Base-by-base conservation (phyloP, 1,140 invertebrate species). In the Diorhabda carinulata region DNA sequence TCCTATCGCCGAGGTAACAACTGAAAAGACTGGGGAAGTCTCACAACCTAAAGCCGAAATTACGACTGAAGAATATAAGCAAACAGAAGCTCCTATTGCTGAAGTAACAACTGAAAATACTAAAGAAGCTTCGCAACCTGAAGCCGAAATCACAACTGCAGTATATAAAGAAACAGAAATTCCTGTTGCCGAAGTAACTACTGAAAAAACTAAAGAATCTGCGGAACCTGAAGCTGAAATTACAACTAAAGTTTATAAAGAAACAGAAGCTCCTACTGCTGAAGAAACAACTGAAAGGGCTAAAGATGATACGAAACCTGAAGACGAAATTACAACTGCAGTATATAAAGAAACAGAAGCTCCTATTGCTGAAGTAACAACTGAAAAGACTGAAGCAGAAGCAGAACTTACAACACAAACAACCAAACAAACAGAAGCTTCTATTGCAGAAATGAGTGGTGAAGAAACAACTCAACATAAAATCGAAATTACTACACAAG, bases 391-490 rank as follows among this genome's bases (percentile, higher is more conserved):
- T 41, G 58, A 10, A 40, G 10, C 42, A 68, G 66, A 44, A 68
- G 58, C 62, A 10, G 59, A 62, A 62, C 4, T 42, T 43, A 9
- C 43, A 7, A 72, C 72, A 9, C 72, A 76, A 61, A 52, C 59
- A 56, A 60, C 69, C 2, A 42, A 69, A 42, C 68, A 71, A 25
- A 25, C 25, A 25, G 25, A 25, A 56, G n/a, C n/a, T 56, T 7
- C 6, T 6, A 56, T 56, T 7, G n/a, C 52, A 6, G 52, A 56
- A 56, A 6, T n/a, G 52, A 7, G 6, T n/a, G n/a, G n/a, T 7
- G 52, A 56, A 56, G 52, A n/a, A 56, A n/a, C 6, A 56, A 56
- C n/a, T 7, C 52, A 56, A 56, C 52, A 6, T 2, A n/a, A 56
- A 6, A n/a, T 56, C 42, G 74, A 66, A 60, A 64, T 62, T 66